Evolutionary conservation across 2,113 vertebrate genomes (phyloP).

Genomic region (Patagioenas fasciata): DNA sequence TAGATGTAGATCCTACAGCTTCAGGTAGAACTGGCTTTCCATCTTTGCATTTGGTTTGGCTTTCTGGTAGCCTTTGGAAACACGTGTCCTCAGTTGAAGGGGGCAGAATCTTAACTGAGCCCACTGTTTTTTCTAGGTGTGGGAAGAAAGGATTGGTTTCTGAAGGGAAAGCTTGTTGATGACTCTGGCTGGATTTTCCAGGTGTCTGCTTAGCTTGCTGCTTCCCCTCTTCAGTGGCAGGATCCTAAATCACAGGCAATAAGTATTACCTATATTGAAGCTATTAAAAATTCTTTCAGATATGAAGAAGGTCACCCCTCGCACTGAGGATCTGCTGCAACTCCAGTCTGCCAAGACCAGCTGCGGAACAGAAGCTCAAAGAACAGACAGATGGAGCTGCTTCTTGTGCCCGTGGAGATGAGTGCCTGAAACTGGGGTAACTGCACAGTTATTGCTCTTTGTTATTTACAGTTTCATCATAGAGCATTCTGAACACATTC

Average conservation of each 20-base stretch:
- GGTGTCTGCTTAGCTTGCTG: background rate
- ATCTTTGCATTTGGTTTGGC: background rate
- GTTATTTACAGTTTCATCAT: background rate
- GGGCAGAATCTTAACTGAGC: constrained; percentile 34
- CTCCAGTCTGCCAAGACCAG: background rate
- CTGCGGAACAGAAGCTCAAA: background rate
- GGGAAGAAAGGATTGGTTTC: background rate
- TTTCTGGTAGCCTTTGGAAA: background rate
- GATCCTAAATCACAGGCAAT: constrained; percentile 5
- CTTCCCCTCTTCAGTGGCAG: background rate
- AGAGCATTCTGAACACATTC: background rate
- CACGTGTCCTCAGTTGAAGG: background rate
- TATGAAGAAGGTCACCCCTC: background rate
- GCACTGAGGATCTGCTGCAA: background rate
- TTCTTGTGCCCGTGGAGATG: background rate
- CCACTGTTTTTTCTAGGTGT: constrained; percentile 4
- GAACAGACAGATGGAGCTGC: background rate
- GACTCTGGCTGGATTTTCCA: background rate
- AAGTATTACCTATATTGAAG: background rate
- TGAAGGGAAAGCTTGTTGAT: background rate
- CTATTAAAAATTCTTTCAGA: background rate
- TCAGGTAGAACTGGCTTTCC: background rate
- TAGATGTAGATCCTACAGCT: background rate
- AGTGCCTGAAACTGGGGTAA: background rate
- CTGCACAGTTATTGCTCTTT: background rate